These are phyloP conservation scores for Ceramica pisi DNA, from an alignment of 2,888 invertebrate species.

Conservation along the genomic window DNA sequence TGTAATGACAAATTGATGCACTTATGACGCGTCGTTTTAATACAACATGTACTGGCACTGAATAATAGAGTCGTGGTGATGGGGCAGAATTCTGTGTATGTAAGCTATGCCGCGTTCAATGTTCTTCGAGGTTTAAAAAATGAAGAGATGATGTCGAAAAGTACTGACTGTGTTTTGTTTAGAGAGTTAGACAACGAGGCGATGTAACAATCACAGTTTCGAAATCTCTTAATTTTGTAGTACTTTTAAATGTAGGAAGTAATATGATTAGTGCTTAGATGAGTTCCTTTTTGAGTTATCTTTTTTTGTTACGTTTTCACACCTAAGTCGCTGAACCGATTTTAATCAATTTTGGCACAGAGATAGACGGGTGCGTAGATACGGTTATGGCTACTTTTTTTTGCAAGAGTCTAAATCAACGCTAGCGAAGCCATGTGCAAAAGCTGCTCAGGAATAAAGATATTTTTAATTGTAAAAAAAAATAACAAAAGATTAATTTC, in stretches of 20 bases:
- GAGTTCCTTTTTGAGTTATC: too few species aligned
- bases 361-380: too few species aligned
- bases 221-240: background rate
- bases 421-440: too few species aligned
- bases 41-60: conserved; percentile 80
- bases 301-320: too few species aligned
- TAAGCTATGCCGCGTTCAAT: conserved; percentile 45
- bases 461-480: too few species aligned
- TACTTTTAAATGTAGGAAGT: too few species aligned
- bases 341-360: too few species aligned
- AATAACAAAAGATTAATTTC: background rate
- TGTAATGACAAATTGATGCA: conserved; percentile 84
- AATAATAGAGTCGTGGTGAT: conserved; percentile 85
- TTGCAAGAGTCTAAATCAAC: too few species aligned
- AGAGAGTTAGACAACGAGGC: background rate
- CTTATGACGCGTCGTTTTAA: conserved; percentile 74
- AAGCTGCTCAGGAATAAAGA: too few species aligned
- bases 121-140: conserved; percentile 33
- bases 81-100: conserved; percentile 69
- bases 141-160: background rate
- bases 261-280: background rate
- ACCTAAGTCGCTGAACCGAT: too few species aligned
- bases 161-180: conserved; percentile 21
- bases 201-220: background rate
- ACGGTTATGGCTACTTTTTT: too few species aligned